Evolutionary conservation across 2,888 invertebrate species (phyloP).

Genomic region (Folsomia manolachei): DNA sequence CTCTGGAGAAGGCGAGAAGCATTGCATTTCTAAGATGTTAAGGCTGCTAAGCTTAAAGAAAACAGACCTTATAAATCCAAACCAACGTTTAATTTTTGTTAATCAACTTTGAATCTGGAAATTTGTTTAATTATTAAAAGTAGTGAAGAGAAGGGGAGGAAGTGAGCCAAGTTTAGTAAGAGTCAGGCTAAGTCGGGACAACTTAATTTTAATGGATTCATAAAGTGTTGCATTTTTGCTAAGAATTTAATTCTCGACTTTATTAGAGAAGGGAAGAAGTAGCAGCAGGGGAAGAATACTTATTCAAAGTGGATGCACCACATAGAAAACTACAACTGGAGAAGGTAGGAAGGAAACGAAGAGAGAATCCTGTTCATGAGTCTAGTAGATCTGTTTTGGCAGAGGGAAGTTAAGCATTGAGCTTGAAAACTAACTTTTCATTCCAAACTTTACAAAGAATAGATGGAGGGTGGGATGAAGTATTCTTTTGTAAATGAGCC

Average conservation of each 20-base stretch:
- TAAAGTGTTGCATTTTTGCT: constrained; percentile 4
- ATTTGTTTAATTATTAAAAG: constrained; percentile 3
- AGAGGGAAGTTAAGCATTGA: neutral
- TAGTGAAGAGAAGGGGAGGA: too few species aligned
- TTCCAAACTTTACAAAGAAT: neutral
- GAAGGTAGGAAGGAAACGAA: too few species aligned
- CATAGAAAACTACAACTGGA: too few species aligned
- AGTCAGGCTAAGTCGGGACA: neutral
- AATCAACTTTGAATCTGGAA: neutral
- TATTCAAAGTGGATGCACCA: constrained; percentile 3
- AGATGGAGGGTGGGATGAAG: neutral
- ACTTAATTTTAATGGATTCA: neutral
- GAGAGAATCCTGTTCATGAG: too few species aligned
- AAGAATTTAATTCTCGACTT: constrained; percentile 6
- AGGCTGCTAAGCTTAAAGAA: too few species aligned
- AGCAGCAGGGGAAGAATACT: neutral
- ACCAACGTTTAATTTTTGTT: constrained; percentile 3
- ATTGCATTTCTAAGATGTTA: too few species aligned
- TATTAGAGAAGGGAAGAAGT: neutral
- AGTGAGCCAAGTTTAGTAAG: neutral
- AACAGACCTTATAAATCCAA: too few species aligned
- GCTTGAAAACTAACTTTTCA: neutral
- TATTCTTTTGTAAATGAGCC: neutral
- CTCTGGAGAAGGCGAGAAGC: neutral
- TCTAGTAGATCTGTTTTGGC: too few species aligned